Base-by-base conservation (phyloP, 2,888 invertebrate species). In the Melikaiella ostensackeni region DNA sequence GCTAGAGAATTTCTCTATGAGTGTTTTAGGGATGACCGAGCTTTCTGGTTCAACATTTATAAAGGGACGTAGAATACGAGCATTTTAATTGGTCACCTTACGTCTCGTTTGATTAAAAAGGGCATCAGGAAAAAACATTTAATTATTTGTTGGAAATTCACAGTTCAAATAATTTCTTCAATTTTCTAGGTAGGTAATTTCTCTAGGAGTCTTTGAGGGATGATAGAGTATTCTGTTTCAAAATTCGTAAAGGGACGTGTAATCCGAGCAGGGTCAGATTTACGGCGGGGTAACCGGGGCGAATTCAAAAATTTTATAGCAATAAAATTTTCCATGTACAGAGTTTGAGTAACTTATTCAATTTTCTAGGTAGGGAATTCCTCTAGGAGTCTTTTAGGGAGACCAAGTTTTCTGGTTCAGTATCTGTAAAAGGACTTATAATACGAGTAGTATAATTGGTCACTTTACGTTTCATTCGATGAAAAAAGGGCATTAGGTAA, bases 41-140 rank as follows among this genome's bases (percentile, higher is more conserved):
- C 13, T 13, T 42, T 8, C 8, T 42, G 42, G 42, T 46, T 16
- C 6, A 19, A 19, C 3, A 46, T 46, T 3, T 46, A 0, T 46
- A 46, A 16, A 46, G 46, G 16, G 16, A 46, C 19, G 19, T 19
- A 19, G 16, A 46, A 46, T 19, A 46, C 19, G 5, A 46, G 46
- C 2, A 5, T 19, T 46, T 1, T 46, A 46, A 19, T 46, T 46
- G 46, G 16, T 46, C 46, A 46, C 46, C 19, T 46, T 46, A 19
- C 5, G 46, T 46, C 46, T 19, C 5, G 19, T 46, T 46, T 2
- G 19, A 4, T 46, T 19, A 1, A 46, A 77, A 83, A 82, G 82
- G n/a, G n/a, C n/a, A n/a, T n/a, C n/a, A n/a, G n/a, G n/a, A n/a
- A n/a, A n/a, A n/a, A n/a, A n/a, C n/a, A n/a, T n/a, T n/a, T n/a